These are phyloP conservation scores for Serrognathus titanus DNA, from an alignment of 2,888 invertebrate genomes.

Conservation along the genomic window DNA sequence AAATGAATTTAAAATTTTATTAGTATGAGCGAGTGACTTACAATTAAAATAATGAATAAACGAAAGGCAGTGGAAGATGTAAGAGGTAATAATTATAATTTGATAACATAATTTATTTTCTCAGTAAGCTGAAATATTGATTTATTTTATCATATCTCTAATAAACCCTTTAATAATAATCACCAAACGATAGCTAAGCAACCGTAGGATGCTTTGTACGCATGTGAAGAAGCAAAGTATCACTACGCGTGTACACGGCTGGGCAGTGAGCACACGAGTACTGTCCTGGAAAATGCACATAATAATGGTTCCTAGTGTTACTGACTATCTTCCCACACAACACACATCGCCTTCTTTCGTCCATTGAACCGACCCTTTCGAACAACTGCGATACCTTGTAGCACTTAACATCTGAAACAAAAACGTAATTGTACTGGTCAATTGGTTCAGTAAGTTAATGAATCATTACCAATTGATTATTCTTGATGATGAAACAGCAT, in stretches of 20 bases:
- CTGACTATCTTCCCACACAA: conserved; percentile 61
- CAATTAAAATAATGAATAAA: too few species aligned
- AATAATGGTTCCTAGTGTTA: conserved; percentile 60
- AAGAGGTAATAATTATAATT: background rate
- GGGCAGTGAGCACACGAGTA: conserved; percentile 58
- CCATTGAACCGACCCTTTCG: conserved; percentile 56
- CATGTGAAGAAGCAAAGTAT: conserved; percentile 57
- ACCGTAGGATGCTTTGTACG: conserved; percentile 55
- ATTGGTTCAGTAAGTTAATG: background rate
- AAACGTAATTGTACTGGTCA: conserved; percentile 15
- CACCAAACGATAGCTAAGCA: conserved; percentile 39
- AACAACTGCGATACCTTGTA: conserved; percentile 57
- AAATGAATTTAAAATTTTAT: too few species aligned
- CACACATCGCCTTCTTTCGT: conserved; percentile 57
- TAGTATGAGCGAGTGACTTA: too few species aligned
- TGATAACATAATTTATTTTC: background rate
- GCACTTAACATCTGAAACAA: conserved; percentile 56
- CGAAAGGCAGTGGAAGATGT: too few species aligned
- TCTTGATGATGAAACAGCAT: background rate
- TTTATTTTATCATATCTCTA: background rate
- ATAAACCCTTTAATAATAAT: conserved; percentile 3
- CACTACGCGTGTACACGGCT: conserved; percentile 58
- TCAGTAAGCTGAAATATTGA: background rate
- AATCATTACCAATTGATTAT: conserved; percentile 2
- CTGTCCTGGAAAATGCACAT: conserved; percentile 60